These are phyloP conservation scores for Nematopogon swammerdamellus DNA, from an alignment of 2,888 invertebrate genomes.

Conservation along the genomic window DNA sequence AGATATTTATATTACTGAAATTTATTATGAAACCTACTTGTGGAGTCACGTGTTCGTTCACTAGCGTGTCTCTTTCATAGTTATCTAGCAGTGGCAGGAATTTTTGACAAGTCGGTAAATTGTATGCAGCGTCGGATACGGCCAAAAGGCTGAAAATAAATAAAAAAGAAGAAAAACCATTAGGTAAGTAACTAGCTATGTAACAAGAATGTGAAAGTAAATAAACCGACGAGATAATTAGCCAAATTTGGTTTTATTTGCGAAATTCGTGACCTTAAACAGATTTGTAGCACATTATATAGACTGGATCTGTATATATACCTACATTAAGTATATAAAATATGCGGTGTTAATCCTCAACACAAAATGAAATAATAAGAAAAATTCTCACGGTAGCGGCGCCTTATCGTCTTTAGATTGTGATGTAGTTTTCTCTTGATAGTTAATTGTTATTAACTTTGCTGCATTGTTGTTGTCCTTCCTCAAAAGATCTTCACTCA, in stretches of 20 bases:
- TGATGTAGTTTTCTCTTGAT: conserved; percentile 72
- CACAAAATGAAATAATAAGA: too few species aligned
- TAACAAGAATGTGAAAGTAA: too few species aligned
- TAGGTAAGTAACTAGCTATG: too few species aligned
- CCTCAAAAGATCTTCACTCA: conserved; percentile 68
- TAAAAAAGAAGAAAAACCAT: too few species aligned
- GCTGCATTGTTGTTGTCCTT: conserved; percentile 75
- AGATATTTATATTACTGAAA: conserved; percentile 2
- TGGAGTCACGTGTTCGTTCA: conserved; percentile 74
- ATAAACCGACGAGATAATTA: too few species aligned
- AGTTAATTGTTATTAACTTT: conserved; percentile 64
- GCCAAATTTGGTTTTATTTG: too few species aligned
- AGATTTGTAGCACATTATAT: too few species aligned
- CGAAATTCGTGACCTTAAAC: too few species aligned
- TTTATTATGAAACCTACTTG: too few species aligned
- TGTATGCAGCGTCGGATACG: conserved; percentile 59
- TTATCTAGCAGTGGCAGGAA: conserved; percentile 78
- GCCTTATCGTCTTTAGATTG: conserved; percentile 68
- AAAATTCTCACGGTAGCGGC: conserved; percentile 74
- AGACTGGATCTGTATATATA: too few species aligned
- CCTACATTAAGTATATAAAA: too few species aligned
- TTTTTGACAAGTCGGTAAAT: conserved; percentile 71
- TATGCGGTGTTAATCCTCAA: too few species aligned
- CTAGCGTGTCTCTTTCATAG: conserved; percentile 71
- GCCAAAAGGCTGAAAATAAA: conserved; percentile 60